Evolutionary conservation across 2,888 invertebrate species (phyloP).

Genomic region (Rhyacophila evoluta): DNA sequence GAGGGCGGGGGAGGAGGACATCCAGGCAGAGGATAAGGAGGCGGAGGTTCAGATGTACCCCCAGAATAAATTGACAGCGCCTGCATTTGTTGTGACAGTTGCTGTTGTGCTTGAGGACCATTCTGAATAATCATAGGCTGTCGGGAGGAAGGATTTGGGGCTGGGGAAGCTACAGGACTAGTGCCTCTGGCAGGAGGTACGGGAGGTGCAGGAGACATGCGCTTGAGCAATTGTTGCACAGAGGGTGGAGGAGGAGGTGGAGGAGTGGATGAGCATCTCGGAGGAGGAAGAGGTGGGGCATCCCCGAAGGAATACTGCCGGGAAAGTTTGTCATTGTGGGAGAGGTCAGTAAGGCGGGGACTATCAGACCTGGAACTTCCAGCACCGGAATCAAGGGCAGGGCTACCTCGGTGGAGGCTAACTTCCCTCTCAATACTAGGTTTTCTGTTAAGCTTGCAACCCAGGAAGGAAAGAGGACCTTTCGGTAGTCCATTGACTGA

Average conservation of each 20-base stretch:
- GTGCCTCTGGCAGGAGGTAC: slow-evolving; percentile 77
- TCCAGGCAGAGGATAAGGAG: slow-evolving; percentile 75
- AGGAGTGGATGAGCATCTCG: slow-evolving; percentile 78
- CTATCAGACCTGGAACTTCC: slow-evolving; percentile 92
- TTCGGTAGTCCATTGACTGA: slow-evolving; percentile 69
- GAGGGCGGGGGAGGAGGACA: slow-evolving; percentile 85
- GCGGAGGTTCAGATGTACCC: slow-evolving; percentile 75
- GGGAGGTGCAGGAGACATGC: slow-evolving; percentile 75
- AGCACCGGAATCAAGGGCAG: slow-evolving; percentile 88
- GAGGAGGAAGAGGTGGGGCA: slow-evolving; percentile 82
- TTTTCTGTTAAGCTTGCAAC: slow-evolving; percentile 84
- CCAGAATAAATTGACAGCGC: slow-evolving; percentile 81
- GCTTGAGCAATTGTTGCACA: slow-evolving; percentile 69
- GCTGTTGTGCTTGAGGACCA: slow-evolving; percentile 85
- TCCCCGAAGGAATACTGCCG: slow-evolving; percentile 77
- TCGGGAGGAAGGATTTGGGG: slow-evolving; percentile 61
- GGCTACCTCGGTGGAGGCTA: slow-evolving; percentile 82
- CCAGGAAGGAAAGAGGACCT: slow-evolving; percentile 71
- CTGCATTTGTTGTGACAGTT: slow-evolving; percentile 89
- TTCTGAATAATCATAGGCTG: slow-evolving; percentile 87
- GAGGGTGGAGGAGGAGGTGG: slow-evolving; percentile 77
- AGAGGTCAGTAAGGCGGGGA: slow-evolving; percentile 77
- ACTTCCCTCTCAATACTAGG: slow-evolving; percentile 90
- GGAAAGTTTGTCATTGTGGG: slow-evolving; percentile 74
- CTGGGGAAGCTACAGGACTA: slow-evolving; percentile 75